phyloP scores from a whole-genome alignment of 2,113 vertebrate genomes.

The Lophotis ruficrista region DNA sequence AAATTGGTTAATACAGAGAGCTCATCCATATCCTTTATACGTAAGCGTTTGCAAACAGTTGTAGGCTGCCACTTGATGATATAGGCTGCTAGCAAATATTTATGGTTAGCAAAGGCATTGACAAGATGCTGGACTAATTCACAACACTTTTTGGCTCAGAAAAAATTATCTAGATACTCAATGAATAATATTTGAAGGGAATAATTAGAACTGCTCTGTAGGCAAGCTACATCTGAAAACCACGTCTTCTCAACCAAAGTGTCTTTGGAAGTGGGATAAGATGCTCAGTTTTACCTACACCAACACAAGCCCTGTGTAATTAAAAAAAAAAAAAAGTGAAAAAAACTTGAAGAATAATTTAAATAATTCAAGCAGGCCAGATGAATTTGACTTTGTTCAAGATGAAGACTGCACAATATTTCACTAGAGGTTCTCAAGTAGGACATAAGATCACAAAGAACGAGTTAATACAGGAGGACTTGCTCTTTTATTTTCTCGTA shows the following conservation, averaged over 20 bases:
- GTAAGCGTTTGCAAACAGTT: not conserved
- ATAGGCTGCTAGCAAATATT: conserved; percentile 27
- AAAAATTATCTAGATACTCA: not conserved
- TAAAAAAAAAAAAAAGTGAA: not conserved
- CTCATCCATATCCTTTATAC: not conserved
- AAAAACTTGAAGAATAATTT: not conserved
- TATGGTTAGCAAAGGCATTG: not conserved
- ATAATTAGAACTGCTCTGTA: not conserved
- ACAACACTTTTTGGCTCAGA: not conserved
- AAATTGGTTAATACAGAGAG: not conserved
- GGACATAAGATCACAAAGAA: not conserved
- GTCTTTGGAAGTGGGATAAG: not conserved
- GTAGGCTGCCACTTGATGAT: not conserved
- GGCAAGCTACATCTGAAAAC: not conserved
- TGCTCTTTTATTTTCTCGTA: not conserved
- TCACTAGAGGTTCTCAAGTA: not conserved
- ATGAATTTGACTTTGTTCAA: not conserved
- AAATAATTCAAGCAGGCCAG: not conserved
- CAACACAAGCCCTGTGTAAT: not conserved
- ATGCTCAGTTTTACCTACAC: not conserved
- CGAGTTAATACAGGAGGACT: not conserved
- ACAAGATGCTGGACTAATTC: not conserved
- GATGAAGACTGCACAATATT: not conserved
- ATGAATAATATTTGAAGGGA: not conserved
- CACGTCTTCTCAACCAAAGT: not conserved